Base-by-base conservation (phyloP, 2,797 vertebrate genomes). In the Selene dorsalis region DNA sequence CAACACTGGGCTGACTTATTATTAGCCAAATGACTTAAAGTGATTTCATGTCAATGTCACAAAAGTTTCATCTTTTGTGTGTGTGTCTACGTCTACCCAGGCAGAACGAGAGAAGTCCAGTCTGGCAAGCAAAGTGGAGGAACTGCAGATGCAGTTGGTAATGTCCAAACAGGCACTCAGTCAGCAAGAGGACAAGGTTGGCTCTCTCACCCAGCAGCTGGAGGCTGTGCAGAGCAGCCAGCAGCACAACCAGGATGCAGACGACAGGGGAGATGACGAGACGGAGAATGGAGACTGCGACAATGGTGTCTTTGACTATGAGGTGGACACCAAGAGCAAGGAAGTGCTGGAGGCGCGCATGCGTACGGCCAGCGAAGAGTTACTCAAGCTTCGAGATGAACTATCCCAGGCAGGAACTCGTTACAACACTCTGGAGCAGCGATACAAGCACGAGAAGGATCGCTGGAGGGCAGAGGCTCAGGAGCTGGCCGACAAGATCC, bases 401-500 rank as follows among this genome's bases (percentile, higher is more conserved):
- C 85, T 96, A 58, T 93, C 93, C 62, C 94, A 94, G 83, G 91
- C 95, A 0, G 92, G 89, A 9, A 28, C 91, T 20, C 92, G 90
- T 12, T 95, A 94, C 38, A 90, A 92, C 70, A 80, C 75, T 32
- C 88, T 96, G 60, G 94, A 96, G 84, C 91, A 91, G 70, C 85
- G 92, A 16, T 94, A 94, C 90, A 92, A 90, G 73, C 90, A 93
- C 60, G 96, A 96, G 89, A 95, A 94, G 80, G 94, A 95, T 13
- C 92, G 91, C 2, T 96, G 95, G 95, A 89, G 94, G 59, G 80
- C 67, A 0, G 95, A 95, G 86, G 94, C 93, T n/a, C 94, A 94
- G 78, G 95, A 94, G 73, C 88, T 96, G 47, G 93, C 94, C 0
- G 94, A 96, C 84, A 95, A 96, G 87, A 95, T 96, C 80, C 92